Conservation (phyloP, 2,888 invertebrate species). For the Keiferia lycopersicella region DNA sequence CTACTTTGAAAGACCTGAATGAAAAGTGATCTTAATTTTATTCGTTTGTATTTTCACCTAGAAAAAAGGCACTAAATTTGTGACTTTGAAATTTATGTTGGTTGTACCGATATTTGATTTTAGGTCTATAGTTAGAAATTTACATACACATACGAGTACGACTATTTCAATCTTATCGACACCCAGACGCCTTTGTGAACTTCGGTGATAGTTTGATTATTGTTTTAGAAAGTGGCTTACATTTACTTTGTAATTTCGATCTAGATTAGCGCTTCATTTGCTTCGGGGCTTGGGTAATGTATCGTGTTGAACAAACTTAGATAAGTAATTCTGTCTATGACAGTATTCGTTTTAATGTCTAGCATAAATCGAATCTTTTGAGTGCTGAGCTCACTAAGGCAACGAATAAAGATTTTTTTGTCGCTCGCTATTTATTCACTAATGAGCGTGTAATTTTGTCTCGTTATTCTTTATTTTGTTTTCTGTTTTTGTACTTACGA, state of each 20-base stretch:
- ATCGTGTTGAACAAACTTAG: not conserved
- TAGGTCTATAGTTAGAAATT: not conserved
- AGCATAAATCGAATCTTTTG: not conserved
- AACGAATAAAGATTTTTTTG: not conserved
- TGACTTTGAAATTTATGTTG: not conserved
- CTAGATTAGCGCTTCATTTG: not conserved
- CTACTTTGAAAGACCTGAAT: not conserved
- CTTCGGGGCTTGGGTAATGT: not conserved
- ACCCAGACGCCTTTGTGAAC: slow-evolving; percentile 3
- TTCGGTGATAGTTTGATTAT: slow-evolving; percentile 2
- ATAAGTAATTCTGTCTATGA: slow-evolving; percentile 1
- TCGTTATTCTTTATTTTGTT: slow-evolving; percentile 5
- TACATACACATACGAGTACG: not conserved
- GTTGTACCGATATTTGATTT: too few relatives aligned
- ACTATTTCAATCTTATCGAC: not conserved
- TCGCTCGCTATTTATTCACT: not conserved
- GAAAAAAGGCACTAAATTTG: not conserved
- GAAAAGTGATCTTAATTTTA: not conserved
- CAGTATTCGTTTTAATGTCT: not conserved
- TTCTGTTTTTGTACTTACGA: not conserved
- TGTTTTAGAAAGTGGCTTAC: slow-evolving; percentile 6
- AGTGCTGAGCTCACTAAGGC: not conserved
- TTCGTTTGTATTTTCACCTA: not conserved
- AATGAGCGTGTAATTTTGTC: slow-evolving; percentile 1
- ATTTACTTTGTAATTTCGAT: slow-evolving; percentile 6